Evolutionary conservation across 2,113 vertebrate species (phyloP).

Genomic region (Neotoma lepida): DNA sequence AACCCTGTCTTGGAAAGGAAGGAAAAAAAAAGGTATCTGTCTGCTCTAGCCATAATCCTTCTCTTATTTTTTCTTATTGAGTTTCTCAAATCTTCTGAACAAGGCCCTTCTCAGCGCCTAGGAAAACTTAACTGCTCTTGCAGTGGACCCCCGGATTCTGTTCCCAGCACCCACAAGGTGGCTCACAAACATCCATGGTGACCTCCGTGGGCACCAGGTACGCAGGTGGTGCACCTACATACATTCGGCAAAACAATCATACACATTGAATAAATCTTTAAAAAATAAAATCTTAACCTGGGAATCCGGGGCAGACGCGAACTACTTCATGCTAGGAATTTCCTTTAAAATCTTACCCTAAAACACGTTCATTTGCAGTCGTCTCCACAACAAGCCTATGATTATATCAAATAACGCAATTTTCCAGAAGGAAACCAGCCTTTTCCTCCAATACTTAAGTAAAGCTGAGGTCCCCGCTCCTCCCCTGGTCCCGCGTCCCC

Average conservation of each 20-base stretch:
- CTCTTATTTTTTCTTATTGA: neutral
- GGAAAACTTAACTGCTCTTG: neutral
- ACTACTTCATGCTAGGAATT: neutral
- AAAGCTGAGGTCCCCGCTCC: neutral
- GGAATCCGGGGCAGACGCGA: constrained; percentile 19
- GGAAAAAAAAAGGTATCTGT: neutral
- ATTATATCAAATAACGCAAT: constrained; percentile 16
- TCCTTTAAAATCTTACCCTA: constrained; percentile 28
- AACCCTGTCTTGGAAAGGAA: neutral
- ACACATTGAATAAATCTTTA: neutral
- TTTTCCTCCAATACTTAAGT: neutral
- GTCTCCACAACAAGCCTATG: neutral
- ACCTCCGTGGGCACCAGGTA: neutral
- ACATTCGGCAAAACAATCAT: neutral
- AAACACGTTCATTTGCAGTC: neutral
- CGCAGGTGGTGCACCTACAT: neutral
- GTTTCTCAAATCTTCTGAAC: constrained; percentile 8
- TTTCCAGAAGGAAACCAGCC: neutral
- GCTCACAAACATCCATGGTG: neutral
- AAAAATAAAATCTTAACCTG: neutral
- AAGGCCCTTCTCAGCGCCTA: neutral
- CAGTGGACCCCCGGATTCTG: neutral
- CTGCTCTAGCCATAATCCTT: neutral
- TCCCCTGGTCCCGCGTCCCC: fast-evolving
- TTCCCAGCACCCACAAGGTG: neutral